phyloP scores from a whole-genome alignment of 1,140 invertebrate genomes.

The Drosophila kanapiae region DNA sequence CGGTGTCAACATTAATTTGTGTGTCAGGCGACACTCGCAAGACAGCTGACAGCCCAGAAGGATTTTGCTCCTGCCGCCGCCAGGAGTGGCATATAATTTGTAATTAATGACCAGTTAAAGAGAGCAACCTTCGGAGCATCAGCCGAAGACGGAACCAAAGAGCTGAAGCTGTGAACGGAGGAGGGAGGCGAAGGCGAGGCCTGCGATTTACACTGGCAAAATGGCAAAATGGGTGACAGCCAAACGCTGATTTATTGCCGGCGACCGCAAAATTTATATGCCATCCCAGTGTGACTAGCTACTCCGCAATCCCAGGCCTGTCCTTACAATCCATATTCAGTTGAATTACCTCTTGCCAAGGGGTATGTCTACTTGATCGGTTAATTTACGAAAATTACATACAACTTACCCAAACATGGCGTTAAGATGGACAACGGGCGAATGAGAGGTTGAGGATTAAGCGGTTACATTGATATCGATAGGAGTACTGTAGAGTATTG shows the following conservation, averaged over 20 bases:
- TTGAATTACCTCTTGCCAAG: constrained; percentile 33
- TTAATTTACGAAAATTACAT: neutral
- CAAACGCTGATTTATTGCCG: constrained; percentile 83
- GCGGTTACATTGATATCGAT: neutral
- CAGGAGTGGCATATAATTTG: constrained; percentile 77
- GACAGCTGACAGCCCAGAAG: constrained; percentile 65
- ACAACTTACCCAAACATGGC: neutral
- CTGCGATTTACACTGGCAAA: constrained; percentile 76
- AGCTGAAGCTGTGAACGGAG: neutral
- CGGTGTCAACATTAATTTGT: constrained; percentile 79
- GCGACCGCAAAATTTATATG: constrained; percentile 82
- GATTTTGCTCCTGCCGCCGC: constrained; percentile 32
- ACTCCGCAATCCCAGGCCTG: constrained; percentile 40
- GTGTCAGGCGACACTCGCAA: constrained; percentile 70
- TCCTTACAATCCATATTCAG: constrained; percentile 67
- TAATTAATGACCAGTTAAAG: constrained; percentile 83
- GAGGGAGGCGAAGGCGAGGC: neutral
- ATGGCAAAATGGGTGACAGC: constrained; percentile 70
- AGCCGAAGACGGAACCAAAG: constrained; percentile 7
- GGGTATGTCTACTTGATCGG: constrained; percentile 19
- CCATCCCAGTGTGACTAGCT: constrained; percentile 64
- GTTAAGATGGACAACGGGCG: too few relatives aligned
- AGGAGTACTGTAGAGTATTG: neutral
- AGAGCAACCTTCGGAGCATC: constrained; percentile 40
- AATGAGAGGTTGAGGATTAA: too few relatives aligned